Conservation (phyloP, 2,888 invertebrate genomes). For the Calameuta idolon region DNA sequence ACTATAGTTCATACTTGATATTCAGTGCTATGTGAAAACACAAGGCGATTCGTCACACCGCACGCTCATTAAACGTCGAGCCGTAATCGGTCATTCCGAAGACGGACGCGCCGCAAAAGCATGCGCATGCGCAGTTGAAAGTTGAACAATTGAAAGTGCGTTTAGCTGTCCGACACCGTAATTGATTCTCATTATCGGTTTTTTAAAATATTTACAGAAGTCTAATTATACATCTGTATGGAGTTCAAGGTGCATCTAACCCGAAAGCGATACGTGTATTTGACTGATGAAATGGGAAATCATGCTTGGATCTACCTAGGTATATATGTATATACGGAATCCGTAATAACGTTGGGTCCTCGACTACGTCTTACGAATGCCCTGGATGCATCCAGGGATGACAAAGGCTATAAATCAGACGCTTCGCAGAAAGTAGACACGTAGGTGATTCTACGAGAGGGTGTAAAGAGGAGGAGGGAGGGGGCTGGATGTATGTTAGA, state of each 20-base stretch:
- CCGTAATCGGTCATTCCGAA: not conserved
- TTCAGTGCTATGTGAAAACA: not conserved
- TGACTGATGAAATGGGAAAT: not conserved
- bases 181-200: not conserved
- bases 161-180: not conserved
- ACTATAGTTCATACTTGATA: not conserved
- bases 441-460: slow-evolving; percentile 39
- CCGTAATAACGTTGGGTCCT: not conserved
- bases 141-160: not conserved
- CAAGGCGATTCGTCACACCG: not conserved
- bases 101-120: not conserved
- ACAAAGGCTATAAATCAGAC: slow-evolving; percentile 52
- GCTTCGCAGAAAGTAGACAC: slow-evolving; percentile 32
- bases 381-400: slow-evolving; percentile 33
- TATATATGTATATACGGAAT: not conserved
- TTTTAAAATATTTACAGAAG: not conserved
- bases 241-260: not conserved
- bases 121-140: not conserved
- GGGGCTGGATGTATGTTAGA: slow-evolving; percentile 32
- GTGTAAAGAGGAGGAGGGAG: slow-evolving; percentile 24
- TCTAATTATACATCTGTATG: not conserved
- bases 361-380: slow-evolving; percentile 4
- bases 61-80: not conserved
- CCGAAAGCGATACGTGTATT: not conserved
- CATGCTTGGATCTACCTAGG: not conserved